Percentiles rank a stretch among this genome's conserved stretches.
Evolutionary conservation across 2,888 invertebrate species (phyloP).

Genomic region (Rhingia rostrata): DNA sequence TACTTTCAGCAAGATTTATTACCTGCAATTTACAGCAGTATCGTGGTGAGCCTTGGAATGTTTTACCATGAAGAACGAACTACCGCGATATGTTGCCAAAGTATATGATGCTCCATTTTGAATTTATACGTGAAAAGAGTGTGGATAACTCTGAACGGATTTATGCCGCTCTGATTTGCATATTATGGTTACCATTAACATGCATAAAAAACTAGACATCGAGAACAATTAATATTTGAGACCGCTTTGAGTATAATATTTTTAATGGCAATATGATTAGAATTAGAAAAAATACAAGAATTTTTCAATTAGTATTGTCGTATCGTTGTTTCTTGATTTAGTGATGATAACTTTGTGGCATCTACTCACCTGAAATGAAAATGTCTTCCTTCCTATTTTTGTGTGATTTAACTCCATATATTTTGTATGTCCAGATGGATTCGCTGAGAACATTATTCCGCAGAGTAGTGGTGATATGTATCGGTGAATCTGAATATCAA

Average conservation of each 20-base stretch:
- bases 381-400: too few species aligned
- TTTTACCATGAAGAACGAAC: slow-evolving; percentile 43
- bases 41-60: slow-evolving; percentile 40
- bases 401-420: too few species aligned
- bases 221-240: not conserved
- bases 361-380: too few species aligned
- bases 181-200: not conserved
- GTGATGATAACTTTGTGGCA: too few species aligned
- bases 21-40: slow-evolving; percentile 54
- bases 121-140: slow-evolving; percentile 31
- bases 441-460: too few species aligned
- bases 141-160: slow-evolving; percentile 17
- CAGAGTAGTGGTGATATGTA: too few species aligned
- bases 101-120: slow-evolving; percentile 38
- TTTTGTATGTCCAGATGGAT: too few species aligned
- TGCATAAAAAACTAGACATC: not conserved
- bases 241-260: not conserved
- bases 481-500: too few species aligned
- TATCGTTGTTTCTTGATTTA: too few species aligned
- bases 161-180: not conserved
- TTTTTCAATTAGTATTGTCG: too few species aligned
- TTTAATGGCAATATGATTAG: not conserved
- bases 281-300: too few species aligned
- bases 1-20: slow-evolving; percentile 67
- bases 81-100: slow-evolving; percentile 21